These are phyloP conservation scores for Alexandromys fortis DNA, from an alignment of 2,113 vertebrate species.

Conservation along the genomic window DNA sequence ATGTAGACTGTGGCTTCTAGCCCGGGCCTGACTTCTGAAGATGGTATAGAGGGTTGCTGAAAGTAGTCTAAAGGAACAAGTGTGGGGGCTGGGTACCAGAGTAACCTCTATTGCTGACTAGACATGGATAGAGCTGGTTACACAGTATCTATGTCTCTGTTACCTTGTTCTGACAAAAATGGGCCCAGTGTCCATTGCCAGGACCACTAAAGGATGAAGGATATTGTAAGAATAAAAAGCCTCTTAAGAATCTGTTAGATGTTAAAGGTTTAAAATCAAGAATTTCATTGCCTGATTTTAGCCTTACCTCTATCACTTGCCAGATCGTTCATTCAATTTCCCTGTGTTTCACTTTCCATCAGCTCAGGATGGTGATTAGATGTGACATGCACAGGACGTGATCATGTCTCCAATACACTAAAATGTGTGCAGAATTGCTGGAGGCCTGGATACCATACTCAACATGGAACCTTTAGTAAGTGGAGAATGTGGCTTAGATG, in stretches of 20 bases:
- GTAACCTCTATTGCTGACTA: neutral
- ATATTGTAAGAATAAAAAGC: neutral
- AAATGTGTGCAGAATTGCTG: neutral
- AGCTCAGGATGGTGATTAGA: neutral
- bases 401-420: neutral
- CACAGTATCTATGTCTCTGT: neutral
- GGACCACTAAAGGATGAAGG: neutral
- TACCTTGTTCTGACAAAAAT: neutral
- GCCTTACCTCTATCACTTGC: too few relatives aligned
- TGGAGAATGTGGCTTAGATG: neutral
- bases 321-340: neutral
- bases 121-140: accelerated
- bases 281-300: neutral
- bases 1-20: neutral
- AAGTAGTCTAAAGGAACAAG: neutral
- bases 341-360: neutral
- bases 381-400: neutral
- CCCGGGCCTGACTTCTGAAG: too few relatives aligned
- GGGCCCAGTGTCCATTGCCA: neutral
- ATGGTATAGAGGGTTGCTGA: too few relatives aligned
- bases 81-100: neutral
- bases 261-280: neutral
- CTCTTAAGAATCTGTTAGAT: neutral
- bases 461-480: neutral
- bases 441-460: neutral